Evolutionary conservation across 2,888 invertebrate genomes (phyloP).

Genomic region (Salticus scenicus): DNA sequence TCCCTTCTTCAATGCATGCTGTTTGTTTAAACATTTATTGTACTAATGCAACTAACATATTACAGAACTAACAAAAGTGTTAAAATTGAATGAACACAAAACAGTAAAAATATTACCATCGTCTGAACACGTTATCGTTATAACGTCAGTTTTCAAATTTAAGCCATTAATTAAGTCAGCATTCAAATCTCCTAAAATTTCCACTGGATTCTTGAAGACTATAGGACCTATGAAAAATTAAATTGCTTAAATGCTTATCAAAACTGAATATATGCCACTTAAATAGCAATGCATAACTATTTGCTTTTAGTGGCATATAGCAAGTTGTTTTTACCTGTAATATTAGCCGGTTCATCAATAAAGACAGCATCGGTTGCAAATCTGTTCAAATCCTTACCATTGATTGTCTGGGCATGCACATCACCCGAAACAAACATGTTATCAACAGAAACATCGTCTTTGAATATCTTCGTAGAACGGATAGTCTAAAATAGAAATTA

Average conservation of each 20-base stretch:
- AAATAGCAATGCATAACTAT: no score
- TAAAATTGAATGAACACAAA: no score
- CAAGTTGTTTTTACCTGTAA: constrained; percentile 65
- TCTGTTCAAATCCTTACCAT: constrained; percentile 26
- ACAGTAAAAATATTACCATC: no score
- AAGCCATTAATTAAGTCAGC: constrained; percentile 61
- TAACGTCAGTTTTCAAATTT: constrained; percentile 46
- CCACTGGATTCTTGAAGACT: constrained; percentile 24
- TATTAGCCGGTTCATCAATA: constrained; percentile 37
- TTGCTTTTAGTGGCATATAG: no score
- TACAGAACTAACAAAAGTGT: no score
- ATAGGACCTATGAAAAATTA: constrained; percentile 32
- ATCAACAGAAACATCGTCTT: constrained; percentile 6
- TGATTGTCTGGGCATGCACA: constrained; percentile 3
- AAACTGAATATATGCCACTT: no score
- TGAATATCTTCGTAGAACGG: constrained; percentile 22
- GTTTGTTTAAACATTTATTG: no score
- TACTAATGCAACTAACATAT: no score
- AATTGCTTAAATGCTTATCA: no score
- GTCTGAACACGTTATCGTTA: constrained; percentile 37
- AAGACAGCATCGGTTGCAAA: constrained; percentile 47
- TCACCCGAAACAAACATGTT: constrained; percentile 15
- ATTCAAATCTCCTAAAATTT: constrained; percentile 34
- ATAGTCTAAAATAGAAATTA: constrained; percentile 17
- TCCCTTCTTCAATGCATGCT: no score